Evolutionary conservation across 2,888 invertebrate species (phyloP).

Genomic region (Physocephala rufipes): DNA sequence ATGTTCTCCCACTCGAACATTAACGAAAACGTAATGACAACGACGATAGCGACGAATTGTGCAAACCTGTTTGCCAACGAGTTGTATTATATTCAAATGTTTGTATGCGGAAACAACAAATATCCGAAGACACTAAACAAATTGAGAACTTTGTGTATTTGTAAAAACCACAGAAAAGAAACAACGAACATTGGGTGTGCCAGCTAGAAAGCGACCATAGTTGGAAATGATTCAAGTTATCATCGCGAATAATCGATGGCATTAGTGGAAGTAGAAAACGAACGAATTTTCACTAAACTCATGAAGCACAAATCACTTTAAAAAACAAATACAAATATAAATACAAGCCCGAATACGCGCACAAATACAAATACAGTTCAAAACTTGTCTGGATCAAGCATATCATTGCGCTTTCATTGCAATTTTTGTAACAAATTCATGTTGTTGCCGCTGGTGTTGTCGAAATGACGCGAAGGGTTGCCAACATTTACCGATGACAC

Average conservation of each 20-base stretch:
- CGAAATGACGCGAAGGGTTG: not conserved
- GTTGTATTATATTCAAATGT: too few species aligned
- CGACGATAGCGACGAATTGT: too few species aligned
- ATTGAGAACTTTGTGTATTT: not conserved
- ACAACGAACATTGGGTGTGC: not conserved
- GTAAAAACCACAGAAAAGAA: too few species aligned
- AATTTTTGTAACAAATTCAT: not conserved
- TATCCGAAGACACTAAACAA: not conserved
- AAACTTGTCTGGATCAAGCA: not conserved
- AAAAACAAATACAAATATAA: not conserved
- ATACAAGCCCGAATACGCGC: not conserved
- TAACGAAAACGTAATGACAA: not conserved
- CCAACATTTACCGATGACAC: too few species aligned
- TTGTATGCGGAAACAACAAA: too few species aligned
- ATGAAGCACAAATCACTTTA: not conserved
- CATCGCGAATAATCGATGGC: not conserved
- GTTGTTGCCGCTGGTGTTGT: too few species aligned
- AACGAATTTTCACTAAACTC: not conserved
- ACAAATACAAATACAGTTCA: too few species aligned
- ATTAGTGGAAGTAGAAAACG: not conserved
- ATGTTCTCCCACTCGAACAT: not conserved
- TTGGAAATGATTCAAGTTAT: not conserved
- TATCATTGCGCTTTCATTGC: not conserved
- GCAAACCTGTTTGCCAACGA: too few species aligned
- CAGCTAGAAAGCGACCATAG: not conserved